Evolutionary conservation across 2,113 vertebrate genomes (phyloP), one percentile per base, ranked within the genome.

Genomic region (Corythoichthys intestinalis): DNA sequence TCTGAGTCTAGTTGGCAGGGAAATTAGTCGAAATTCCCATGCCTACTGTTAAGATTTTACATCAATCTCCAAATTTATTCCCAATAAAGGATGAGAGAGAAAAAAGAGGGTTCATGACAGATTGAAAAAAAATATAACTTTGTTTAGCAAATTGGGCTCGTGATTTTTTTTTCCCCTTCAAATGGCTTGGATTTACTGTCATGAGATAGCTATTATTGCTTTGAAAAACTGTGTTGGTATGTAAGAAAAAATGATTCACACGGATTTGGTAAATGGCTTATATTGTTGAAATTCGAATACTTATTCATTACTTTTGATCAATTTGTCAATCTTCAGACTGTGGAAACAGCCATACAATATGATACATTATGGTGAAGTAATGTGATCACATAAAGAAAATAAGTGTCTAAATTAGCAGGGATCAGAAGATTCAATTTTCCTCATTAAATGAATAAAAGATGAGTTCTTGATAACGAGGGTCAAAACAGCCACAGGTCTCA

Each of bases 91-190:
- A 53, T n/a, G 6, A 37, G 4, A 37, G 2, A 14, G 2, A 11
- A 90, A 93, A 85, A 76, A 78, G 88, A 90, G 90, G 77, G 79
- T 85, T 72, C 79, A 15, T 44, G 12, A 56, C 38, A 46, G 63
- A 38, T 65, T 6, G 41, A 54, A 28, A n/a, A 64, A 7, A 17
- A 6, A 64, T 48, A n/a, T 77, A 9, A 73, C 41, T 68, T 48
- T 73, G 59, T 75, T 72, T 65, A 49, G 49, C 8, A 48, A 50
- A 20, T 50, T 54, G 48, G 35, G 79, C 67, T 71, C 54, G 50
- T 39, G 71, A 79, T 66, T 54, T 54, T 20, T 53, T 20, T 53
- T 53, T 20, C 17, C 17, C 4, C 14, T 15, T 49, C 11, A 74
- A 67, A 61, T 15, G 67, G 60, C 44, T 15, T 72, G 48, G 64